Evolutionary conservation across 2,888 invertebrate genomes (phyloP), one percentile per base, ranked within the genome.

Genomic region (Eupeodes latifasciatus): DNA sequence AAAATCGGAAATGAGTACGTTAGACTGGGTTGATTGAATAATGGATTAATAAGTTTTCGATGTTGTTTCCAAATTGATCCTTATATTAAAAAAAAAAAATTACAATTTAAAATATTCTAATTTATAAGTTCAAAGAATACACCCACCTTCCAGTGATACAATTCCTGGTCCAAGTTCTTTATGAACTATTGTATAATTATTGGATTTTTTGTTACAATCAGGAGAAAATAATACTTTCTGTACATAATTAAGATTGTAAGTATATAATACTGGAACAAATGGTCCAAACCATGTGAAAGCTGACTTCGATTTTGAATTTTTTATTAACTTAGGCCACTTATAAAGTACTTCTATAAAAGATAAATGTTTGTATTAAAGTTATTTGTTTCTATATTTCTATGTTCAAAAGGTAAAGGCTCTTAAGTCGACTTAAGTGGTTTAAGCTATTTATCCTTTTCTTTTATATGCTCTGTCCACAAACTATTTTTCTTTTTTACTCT

Each of bases 1-100:
- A 89, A 85, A 53, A 74, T 77, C 10, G 82, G 34, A 62, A 81
- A 64, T n/a, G 77, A 82, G 10, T 78, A 61, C 16, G 80, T 7
- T 0, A 85, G 64, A 27, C 80, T 53, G 53, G 80, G n/a, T 53
- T 89, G 72, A 57, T 57, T 85, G 49, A 89, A 89, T 3, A 82
- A 71, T 53, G 85, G 82, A 62, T 89, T 85, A 1, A 89, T 34
- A 34, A 85, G 49, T 64, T 82, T 89, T 62, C 89, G 49, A 10
- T 85, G 81, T 4, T 62, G 55, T 1, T 27, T 74, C 72, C 89
- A 85, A 55, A 34, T 34, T 27, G 57, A 14, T 57, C 57, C 57
- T 57, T 12, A 19, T 5, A 4, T 0, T 1, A 4, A 11, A 27
- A 57, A 57, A 11, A 27, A 57, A 57, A n/a, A n/a, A 27, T 34